Evolutionary conservation across 2,888 invertebrate genomes (phyloP).

Genomic region (Arrhopalites spinosus): DNA sequence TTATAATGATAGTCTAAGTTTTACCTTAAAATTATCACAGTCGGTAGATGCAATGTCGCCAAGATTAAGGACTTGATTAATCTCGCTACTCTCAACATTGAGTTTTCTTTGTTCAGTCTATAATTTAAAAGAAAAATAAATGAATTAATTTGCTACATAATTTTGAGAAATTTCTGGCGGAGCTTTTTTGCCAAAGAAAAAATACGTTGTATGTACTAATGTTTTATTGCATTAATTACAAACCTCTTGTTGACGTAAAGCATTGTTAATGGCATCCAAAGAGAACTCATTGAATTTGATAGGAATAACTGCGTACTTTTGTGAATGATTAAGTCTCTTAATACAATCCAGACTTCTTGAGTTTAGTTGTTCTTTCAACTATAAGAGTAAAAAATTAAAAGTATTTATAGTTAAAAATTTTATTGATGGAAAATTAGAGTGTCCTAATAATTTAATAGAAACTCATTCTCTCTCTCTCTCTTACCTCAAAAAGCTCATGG

Average conservation of each 20-base stretch:
- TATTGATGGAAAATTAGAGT: too few species aligned
- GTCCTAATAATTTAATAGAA: too few species aligned
- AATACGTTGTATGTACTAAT: background rate
- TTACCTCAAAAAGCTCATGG: background rate
- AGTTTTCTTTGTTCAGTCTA: conserved; percentile 72
- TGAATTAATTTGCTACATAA: background rate
- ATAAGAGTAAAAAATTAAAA: background rate
- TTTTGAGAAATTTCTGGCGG: too few species aligned
- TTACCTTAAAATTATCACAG: conserved; percentile 53
- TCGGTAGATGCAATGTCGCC: conserved; percentile 65
- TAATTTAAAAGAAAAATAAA: background rate
- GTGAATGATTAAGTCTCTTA: conserved; percentile 73
- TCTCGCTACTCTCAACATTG: conserved; percentile 75
- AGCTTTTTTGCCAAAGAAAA: background rate
- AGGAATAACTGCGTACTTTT: conserved; percentile 71
- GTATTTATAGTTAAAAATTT: background rate
- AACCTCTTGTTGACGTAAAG: conserved; percentile 71
- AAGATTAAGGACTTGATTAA: conserved; percentile 77
- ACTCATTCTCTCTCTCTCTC: too few species aligned
- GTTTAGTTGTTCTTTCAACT: conserved; percentile 73
- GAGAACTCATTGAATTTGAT: conserved; percentile 71
- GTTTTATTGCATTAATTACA: background rate
- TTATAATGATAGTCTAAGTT: too few species aligned
- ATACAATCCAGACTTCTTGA: conserved; percentile 73
- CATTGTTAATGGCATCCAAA: conserved; percentile 70